phyloP scores from a whole-genome alignment of 1,140 invertebrate genomes.

The Lucilia cuprina region DNA sequence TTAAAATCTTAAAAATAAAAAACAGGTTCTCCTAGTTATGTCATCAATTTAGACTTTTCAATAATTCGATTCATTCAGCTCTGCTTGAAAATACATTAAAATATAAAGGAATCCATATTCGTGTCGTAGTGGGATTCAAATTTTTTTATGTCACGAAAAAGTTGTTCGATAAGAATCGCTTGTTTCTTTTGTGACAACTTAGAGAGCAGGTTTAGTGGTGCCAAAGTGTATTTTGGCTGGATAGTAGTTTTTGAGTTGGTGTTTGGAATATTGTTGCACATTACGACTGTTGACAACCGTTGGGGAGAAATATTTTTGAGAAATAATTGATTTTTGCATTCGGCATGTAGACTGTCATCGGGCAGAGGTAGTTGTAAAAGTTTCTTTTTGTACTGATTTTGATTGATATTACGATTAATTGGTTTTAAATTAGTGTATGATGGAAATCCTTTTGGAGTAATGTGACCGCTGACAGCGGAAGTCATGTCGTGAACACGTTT shows the following conservation, averaged over 20 bases:
- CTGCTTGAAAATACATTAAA: not conserved
- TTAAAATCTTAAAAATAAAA: no score
- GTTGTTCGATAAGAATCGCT: constrained; percentile 8
- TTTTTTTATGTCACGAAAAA: constrained; percentile 16
- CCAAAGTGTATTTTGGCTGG: not conserved
- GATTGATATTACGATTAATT: not conserved
- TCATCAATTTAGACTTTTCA: no score
- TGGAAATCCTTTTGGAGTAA: constrained; percentile 20
- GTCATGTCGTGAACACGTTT: not conserved
- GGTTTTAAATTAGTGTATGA: not conserved
- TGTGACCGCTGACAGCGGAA: not conserved
- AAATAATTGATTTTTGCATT: not conserved
- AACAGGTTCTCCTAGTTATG: no score
- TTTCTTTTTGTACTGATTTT: not conserved
- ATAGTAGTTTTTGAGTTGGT: not conserved
- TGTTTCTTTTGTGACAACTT: constrained; percentile 10
- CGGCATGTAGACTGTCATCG: not conserved
- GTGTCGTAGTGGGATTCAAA: constrained; percentile 8
- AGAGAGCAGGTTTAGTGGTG: not conserved
- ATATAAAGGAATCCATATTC: constrained; percentile 16
- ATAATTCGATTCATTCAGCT: no score
- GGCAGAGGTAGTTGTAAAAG: not conserved
- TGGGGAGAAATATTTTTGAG: not conserved
- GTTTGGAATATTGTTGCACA: not conserved
- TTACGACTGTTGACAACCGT: not conserved